These are phyloP conservation scores for Bucco capensis DNA, from an alignment of 2,113 vertebrate genomes.

Conservation along the genomic window DNA sequence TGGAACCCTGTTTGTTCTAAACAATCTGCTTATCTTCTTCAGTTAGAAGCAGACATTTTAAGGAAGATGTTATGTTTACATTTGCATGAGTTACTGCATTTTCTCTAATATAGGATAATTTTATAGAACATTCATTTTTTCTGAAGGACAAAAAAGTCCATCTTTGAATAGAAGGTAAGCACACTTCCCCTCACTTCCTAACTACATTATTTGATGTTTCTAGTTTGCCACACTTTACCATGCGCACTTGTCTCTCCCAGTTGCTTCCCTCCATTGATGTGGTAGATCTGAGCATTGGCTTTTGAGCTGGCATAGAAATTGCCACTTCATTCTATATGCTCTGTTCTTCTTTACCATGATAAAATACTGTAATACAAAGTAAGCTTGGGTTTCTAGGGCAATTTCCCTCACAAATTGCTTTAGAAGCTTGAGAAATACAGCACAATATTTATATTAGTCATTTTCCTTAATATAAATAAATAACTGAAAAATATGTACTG, in stretches of 20 bases:
- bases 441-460: neutral
- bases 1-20: neutral
- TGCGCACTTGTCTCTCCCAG: neutral
- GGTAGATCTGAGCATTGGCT: neutral
- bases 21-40: neutral
- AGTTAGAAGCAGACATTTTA: neutral
- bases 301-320: neutral
- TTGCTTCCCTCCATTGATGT: neutral
- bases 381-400: neutral
- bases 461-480: neutral
- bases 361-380: neutral
- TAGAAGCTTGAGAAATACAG: neutral
- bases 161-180: neutral
- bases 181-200: neutral
- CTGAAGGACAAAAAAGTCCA: neutral
- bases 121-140: neutral
- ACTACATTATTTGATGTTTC: neutral
- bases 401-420: neutral
- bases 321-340: neutral
- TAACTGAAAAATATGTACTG: neutral
- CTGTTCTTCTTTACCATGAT: neutral
- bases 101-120: neutral
- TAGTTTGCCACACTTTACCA: neutral
- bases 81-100: neutral
- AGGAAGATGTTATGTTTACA: neutral